phyloP scores from a whole-genome alignment of 92 coral and sea anemone species.

The Plumapathes pennacea region DNA sequence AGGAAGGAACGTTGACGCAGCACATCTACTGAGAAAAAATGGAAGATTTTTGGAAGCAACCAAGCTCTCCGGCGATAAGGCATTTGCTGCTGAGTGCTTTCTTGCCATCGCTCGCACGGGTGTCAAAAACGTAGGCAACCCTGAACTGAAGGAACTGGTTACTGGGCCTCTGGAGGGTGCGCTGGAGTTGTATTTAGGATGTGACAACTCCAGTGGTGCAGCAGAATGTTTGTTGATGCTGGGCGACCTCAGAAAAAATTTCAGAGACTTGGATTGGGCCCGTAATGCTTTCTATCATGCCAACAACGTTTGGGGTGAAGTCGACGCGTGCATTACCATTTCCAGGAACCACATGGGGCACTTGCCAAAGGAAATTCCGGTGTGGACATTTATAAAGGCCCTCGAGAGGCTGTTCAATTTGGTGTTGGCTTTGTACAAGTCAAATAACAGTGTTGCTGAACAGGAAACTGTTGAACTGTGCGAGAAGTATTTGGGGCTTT shows the following conservation, averaged over 20 bases:
- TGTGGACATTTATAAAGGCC: constrained; percentile 13
- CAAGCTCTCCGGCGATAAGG: constrained; percentile 35
- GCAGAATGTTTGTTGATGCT: constrained; percentile 55
- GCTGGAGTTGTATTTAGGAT: constrained; percentile 35
- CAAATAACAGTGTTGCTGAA: constrained; percentile 43
- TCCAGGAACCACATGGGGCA: constrained; percentile 6
- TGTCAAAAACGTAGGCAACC: not conserved
- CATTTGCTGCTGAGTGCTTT: constrained; percentile 73
- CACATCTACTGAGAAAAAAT: constrained; percentile 58
- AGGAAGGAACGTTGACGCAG: constrained; percentile 72
- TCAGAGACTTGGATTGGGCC: constrained; percentile 40
- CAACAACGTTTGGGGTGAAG: constrained; percentile 49
- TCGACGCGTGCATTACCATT: constrained; percentile 41
- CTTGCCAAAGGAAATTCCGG: constrained; percentile 4
- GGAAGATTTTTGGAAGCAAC: constrained; percentile 82
- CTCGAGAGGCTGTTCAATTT: constrained; percentile 35
- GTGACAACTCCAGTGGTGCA: constrained; percentile 39
- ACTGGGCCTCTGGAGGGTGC: constrained; percentile 61
- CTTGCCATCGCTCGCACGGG: constrained; percentile 59
- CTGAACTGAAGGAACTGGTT: constrained; percentile 36
- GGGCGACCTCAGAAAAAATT: constrained; percentile 15
- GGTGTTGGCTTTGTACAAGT: constrained; percentile 57
- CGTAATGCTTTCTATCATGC: constrained; percentile 40
- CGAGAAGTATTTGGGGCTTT: constrained; percentile 62
- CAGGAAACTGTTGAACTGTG: constrained; percentile 55